These are phyloP conservation scores for Indicator indicator DNA, from an alignment of 2,113 vertebrate species.

Conservation along the genomic window DNA sequence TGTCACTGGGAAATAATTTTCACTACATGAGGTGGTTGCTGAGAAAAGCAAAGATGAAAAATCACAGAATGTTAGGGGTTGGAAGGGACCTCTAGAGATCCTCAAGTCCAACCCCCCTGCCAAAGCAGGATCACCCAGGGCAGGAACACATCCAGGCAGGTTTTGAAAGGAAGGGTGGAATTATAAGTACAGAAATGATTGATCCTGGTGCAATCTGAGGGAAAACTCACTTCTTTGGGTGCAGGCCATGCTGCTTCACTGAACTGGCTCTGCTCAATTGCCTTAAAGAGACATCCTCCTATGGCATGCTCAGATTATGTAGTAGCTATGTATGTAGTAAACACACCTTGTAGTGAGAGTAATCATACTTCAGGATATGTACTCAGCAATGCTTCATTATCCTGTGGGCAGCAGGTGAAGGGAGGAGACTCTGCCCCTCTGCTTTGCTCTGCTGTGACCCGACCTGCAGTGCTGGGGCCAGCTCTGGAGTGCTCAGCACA, in stretches of 20 bases:
- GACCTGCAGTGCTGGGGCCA: too few relatives aligned
- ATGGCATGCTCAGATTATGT: accelerated
- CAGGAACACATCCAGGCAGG: too few relatives aligned
- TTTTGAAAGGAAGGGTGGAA: neutral
- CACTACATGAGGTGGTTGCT: neutral
- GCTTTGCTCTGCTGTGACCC: too few relatives aligned
- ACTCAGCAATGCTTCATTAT: neutral
- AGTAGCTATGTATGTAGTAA: neutral
- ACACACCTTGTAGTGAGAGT: neutral
- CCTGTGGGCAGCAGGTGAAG: neutral
- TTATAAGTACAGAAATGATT: accelerated
- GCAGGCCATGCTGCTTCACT: neutral
- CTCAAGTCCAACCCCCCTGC: too few relatives aligned
- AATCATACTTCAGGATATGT: neutral
- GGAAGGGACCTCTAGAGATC: too few relatives aligned
- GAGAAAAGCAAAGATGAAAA: neutral
- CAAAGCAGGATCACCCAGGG: too few relatives aligned
- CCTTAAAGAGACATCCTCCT: neutral
- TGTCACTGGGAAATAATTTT: neutral
- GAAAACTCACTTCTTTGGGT: neutral
- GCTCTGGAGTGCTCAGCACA: too few relatives aligned
- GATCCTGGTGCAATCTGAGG: neutral
- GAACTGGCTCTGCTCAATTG: neutral
- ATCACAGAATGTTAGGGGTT: too few relatives aligned
- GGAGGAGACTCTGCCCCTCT: too few relatives aligned